phyloP scores from a whole-genome alignment of 2,888 invertebrate species.

The Terebella lapidaria region DNA sequence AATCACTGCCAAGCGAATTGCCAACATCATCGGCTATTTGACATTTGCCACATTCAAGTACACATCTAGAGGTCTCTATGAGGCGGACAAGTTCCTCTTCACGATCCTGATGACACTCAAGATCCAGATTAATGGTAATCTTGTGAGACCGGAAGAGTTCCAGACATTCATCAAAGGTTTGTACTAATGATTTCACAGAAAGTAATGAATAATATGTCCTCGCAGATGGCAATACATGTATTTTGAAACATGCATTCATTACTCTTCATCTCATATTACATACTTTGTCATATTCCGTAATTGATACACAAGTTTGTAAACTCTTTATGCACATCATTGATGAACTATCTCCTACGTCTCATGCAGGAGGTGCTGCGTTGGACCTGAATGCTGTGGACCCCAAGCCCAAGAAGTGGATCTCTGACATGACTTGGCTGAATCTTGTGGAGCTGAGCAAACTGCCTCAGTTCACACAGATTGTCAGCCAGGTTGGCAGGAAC shows the following conservation, averaged over 20 bases:
- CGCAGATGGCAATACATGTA: no score
- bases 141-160: constrained; percentile 84
- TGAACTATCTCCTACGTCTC: no score
- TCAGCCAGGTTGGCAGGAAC: constrained; percentile 48
- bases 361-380: constrained; percentile 53
- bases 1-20: constrained; percentile 72
- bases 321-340: no score
- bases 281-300: no score
- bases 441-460: constrained; percentile 52
- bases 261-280: neutral
- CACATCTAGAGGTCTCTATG: constrained; percentile 85
- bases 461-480: constrained; percentile 51
- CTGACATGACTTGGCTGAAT: constrained; percentile 55
- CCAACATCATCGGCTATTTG: constrained; percentile 80
- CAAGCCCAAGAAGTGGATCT: constrained; percentile 55
- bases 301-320: no score
- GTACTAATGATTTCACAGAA: no score
- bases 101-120: constrained; percentile 92
- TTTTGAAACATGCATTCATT: no score
- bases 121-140: constrained; percentile 78
- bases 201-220: no score
- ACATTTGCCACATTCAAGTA: constrained; percentile 91
- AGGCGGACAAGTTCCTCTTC: constrained; percentile 85
- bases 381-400: constrained; percentile 54
- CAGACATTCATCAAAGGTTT: constrained; percentile 83